A percentile compares a stretch with the other conserved stretches of the same genome.
Conservation (phyloP, 2,888 invertebrate genomes). For the Stenodema calcarata region DNA sequence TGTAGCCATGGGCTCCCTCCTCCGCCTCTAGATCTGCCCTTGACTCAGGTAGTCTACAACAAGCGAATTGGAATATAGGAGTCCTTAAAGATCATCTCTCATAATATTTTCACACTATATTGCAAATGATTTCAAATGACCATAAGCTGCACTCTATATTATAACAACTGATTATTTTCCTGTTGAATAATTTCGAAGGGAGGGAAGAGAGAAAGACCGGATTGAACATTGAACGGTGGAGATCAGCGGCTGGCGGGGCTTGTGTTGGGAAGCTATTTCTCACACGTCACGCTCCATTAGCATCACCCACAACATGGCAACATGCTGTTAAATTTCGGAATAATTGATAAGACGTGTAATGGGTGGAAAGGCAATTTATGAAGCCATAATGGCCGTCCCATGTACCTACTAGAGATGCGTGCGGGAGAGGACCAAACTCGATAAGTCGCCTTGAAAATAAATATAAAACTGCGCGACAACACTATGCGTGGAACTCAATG, state of each 20-base stretch:
- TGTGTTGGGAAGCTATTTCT: slow-evolving; percentile 26
- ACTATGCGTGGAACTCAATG: too few species aligned
- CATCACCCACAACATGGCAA: slow-evolving; percentile 33
- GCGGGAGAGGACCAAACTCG: background rate
- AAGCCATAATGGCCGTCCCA: slow-evolving; percentile 31
- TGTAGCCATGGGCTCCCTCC: too few species aligned
- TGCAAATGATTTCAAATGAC: too few species aligned
- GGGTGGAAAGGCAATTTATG: slow-evolving; percentile 38
- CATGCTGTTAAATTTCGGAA: slow-evolving; percentile 44
- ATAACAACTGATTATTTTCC: too few species aligned
- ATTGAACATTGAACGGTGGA: background rate
- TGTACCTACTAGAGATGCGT: background rate
- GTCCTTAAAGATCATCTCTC: too few species aligned
- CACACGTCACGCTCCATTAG: slow-evolving; percentile 45
- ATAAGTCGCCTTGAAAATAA: background rate
- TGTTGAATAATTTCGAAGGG: too few species aligned
- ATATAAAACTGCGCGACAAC: background rate
- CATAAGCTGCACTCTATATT: too few species aligned
- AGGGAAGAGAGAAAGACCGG: background rate
- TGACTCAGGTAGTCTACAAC: too few species aligned
- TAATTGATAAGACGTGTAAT: slow-evolving; percentile 48
- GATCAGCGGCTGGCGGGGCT: background rate
- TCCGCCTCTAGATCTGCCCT: too few species aligned
- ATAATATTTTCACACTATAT: too few species aligned
- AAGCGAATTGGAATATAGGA: too few species aligned